These are phyloP conservation scores for Pseudococcus longispinus DNA, from an alignment of 2,888 invertebrate genomes.

Conservation along the genomic window DNA sequence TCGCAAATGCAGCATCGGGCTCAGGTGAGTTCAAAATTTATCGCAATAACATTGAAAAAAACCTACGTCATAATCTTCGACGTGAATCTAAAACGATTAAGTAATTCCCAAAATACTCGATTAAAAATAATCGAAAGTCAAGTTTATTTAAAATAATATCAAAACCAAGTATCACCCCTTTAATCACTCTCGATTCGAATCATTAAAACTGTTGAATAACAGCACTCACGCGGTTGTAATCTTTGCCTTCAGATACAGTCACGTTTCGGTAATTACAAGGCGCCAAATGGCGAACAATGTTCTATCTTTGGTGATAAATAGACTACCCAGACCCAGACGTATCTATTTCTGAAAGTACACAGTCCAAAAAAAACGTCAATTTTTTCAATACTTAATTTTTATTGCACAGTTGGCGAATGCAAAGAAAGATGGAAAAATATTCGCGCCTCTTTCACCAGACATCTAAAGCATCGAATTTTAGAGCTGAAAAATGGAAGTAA, in stretches of 20 bases:
- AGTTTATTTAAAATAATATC: not conserved
- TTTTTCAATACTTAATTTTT: not conserved
- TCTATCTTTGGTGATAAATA: not conserved
- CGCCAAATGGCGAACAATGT: slow-evolving; percentile 3
- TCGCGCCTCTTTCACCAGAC: slow-evolving; percentile 41
- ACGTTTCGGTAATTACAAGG: not conserved
- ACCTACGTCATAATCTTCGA: not conserved
- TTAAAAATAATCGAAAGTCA: not conserved
- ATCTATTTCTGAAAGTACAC: not conserved
- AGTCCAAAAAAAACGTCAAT: too few relatives aligned
- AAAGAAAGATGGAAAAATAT: slow-evolving; percentile 49
- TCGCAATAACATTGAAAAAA: not conserved
- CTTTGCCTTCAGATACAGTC: not conserved
- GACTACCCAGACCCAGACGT: not conserved
- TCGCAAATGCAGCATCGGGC: slow-evolving; percentile 11
- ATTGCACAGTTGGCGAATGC: slow-evolving; percentile 33
- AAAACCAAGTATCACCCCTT: not conserved
- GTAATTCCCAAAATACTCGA: not conserved
- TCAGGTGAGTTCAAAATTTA: slow-evolving; percentile 49
- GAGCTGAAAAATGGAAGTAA: slow-evolving; percentile 2
- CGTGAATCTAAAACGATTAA: not conserved
- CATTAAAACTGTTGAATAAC: not conserved
- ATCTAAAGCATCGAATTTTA: slow-evolving; percentile 18
- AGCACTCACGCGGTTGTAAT: not conserved
- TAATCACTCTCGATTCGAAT: not conserved